Base-by-base conservation (phyloP, 1,140 invertebrate genomes). In the Drosophila setifemur region DNA sequence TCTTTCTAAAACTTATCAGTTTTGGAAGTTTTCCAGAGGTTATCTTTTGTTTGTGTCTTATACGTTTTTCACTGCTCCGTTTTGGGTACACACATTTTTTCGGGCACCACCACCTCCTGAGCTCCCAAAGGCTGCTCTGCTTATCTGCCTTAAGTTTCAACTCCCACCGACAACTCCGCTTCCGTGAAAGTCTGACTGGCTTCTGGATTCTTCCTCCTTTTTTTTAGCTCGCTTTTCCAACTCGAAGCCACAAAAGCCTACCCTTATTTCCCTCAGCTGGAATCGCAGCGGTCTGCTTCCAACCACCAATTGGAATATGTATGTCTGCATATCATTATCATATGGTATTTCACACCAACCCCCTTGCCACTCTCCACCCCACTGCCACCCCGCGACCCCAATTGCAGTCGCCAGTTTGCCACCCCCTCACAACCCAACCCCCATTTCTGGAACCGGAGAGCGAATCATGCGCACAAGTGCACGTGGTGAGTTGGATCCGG, bases 381-480 rank as follows among this genome's bases (percentile, higher is more conserved):
- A 19, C 37, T 9, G 4, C 9, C 29, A n/a, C 4, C 42, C 26
- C 42, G 21, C 53, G 26, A 26, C 31, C 50, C 39, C 61, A 40
- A 35, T 12, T 25, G 6, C n/a, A 39, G 43, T 26, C n/a, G 19
- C 7, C n/a, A 39, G 43, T 26, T 19, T 35, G 7, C 73, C 50
- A 50, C 31, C 54, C 37, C 43, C 39, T 16, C 14, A 12, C 19
- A 57, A 31, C 28, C 31, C 52, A 73, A 45, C 29, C 47, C 63
- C 52, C 53, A 52, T 40, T 33, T 3, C 4, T 8, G 14, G 12
- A 9, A 26, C 19, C 49, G 6, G 14, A 60, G 37, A 31, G 45
- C 42, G 9, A 31, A 73, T 39, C 81, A 81, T 86, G 81, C 81
- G 81, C 81, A 86, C 81, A 81, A 86, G 82, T 81, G 76, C 35